Base-by-base conservation (phyloP, 2,113 vertebrate genomes). In the Ceyx melanurus region DNA sequence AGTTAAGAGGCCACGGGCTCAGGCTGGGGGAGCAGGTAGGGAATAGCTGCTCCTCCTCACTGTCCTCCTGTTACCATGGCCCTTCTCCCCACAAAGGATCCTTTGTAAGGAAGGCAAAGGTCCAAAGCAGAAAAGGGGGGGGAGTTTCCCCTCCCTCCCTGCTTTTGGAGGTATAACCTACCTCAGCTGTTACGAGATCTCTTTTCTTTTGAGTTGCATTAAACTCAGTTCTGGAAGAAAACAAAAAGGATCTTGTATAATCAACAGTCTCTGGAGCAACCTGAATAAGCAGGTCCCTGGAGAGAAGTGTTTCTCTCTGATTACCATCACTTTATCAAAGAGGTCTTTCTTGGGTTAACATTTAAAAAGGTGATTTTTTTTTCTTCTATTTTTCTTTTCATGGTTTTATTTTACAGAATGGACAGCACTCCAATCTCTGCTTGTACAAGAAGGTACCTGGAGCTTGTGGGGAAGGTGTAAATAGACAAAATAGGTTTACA, bases 141-240 rank as follows among this genome's bases (percentile, higher is more conserved):
- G 95, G 80, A 94, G 26, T 37, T 94, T 88, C 43, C 86, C 94
- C 90, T 82, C 93, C 61, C 77, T 91, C 80, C 80, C 95, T 89
- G 88, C 97, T 98, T 97, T 98, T 97, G 97, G 98, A 98, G 97
- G 97, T 98, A 98, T 98, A 98, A 97, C 99, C 98, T 98, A 99
- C 99, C 99, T 99, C 98, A 22, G 98, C 98, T 98, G 98, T 98
- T 97, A 99, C 98, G 97, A 99, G 99, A 99, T 98, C 98, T 98
- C 99, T 99, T 98, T 99, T 99, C 98, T 98, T 99, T 97, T 93
- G 98, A 98, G 98, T 98, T 98, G 98, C 98, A 99, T 99, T 98
- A 99, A 99, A 98, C 92, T 98, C 98, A 88, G 98, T 99, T 98
- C 98, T 98, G 97, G 93, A 97, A 98, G 96, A 94, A 97, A 98